Percentiles rank a stretch among this genome's conserved stretches.
Evolutionary conservation across 30 jellyfish, hydroid and myxozoan genomes (phyloP).

Genomic region (Mastigias papua): DNA sequence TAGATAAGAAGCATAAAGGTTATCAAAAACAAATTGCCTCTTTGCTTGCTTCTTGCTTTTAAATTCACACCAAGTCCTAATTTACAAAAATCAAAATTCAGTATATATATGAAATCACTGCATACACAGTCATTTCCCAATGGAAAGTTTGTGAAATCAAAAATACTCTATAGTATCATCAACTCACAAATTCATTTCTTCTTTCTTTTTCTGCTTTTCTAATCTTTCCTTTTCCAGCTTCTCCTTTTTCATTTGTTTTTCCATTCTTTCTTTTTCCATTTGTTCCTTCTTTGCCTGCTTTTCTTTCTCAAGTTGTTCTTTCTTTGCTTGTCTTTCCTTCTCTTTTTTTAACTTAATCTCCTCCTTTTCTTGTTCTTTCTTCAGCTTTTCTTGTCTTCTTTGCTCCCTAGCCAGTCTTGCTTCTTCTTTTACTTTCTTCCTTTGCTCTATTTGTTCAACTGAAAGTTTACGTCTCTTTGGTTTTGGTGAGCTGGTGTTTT

Average conservation of each 20-base stretch:
- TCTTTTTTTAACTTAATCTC: conserved; percentile 36
- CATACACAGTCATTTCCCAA: too few relatives aligned
- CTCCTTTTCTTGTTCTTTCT: conserved; percentile 37
- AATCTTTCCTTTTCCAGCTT: conserved; percentile 28
- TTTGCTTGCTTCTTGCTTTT: too few relatives aligned
- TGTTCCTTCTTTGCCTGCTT: conserved; percentile 41
- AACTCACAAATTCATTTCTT: conserved; percentile 38
- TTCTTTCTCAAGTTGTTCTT: conserved; percentile 52
- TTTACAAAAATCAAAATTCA: too few relatives aligned
- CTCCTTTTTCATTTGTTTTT: conserved; percentile 46
- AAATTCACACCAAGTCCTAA: too few relatives aligned
- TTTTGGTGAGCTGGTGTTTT: conserved; percentile 62
- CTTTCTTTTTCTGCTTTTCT: conserved; percentile 49
- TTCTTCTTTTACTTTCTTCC: conserved; percentile 48
- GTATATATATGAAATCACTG: too few relatives aligned
- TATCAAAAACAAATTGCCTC: too few relatives aligned
- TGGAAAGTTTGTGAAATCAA: too few relatives aligned
- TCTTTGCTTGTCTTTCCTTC: conserved; percentile 27
- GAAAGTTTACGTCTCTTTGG: conserved; percentile 61
- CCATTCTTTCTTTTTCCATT: conserved; percentile 41
- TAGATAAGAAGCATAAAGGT: too few relatives aligned
- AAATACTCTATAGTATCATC: too few relatives aligned
- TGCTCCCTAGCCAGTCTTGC: conserved; percentile 39
- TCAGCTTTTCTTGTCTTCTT: conserved; percentile 34
- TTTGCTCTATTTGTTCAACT: conserved; percentile 35